Percentiles rank a stretch among this genome's conserved stretches.
Evolutionary conservation across 2,113 vertebrate genomes (phyloP).

Genomic region (Tamias sibiricus): DNA sequence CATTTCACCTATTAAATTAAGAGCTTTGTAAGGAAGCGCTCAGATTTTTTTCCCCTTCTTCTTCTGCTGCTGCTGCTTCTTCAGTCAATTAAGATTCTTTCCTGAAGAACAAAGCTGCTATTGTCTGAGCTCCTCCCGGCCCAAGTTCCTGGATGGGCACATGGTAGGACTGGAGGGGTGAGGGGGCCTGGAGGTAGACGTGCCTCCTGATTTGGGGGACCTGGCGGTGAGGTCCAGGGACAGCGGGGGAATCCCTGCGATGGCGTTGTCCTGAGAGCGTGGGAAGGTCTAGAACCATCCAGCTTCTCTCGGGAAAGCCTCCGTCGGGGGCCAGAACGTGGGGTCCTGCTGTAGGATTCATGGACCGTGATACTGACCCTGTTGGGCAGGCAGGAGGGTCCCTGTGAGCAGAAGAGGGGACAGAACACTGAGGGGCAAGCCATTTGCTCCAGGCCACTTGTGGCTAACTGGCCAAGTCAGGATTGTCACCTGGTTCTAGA

Average conservation of each 20-base stretch:
- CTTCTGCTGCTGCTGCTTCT: slow-evolving; percentile 22
- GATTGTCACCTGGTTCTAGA: background rate
- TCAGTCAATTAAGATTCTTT: slow-evolving; percentile 83
- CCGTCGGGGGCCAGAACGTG: background rate
- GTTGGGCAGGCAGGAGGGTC: background rate
- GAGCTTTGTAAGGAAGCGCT: slow-evolving; percentile 86
- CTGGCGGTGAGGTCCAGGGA: background rate
- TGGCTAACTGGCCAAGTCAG: background rate
- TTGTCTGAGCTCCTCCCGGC: slow-evolving; percentile 71
- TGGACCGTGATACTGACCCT: background rate
- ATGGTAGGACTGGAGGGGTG: background rate
- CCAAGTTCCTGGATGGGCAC: slow-evolving; percentile 70
- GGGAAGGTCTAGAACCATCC: background rate
- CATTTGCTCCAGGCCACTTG: background rate
- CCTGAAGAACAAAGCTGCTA: slow-evolving; percentile 85
- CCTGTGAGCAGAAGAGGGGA: background rate
- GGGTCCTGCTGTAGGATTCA: background rate
- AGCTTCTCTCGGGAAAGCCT: background rate
- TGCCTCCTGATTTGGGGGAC: background rate
- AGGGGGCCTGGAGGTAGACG: slow-evolving; percentile 22
- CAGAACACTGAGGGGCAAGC: background rate
- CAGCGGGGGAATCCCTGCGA: background rate
- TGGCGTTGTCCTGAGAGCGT: background rate
- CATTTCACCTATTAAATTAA: slow-evolving; percentile 90
- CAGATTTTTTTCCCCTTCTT: slow-evolving; percentile 61